A percentile compares a stretch with the other conserved stretches of the same genome.
phyloP scores from a whole-genome alignment of 35 echinoderm and acorn worm species.

The Apostichopus parvimensis region DNA sequence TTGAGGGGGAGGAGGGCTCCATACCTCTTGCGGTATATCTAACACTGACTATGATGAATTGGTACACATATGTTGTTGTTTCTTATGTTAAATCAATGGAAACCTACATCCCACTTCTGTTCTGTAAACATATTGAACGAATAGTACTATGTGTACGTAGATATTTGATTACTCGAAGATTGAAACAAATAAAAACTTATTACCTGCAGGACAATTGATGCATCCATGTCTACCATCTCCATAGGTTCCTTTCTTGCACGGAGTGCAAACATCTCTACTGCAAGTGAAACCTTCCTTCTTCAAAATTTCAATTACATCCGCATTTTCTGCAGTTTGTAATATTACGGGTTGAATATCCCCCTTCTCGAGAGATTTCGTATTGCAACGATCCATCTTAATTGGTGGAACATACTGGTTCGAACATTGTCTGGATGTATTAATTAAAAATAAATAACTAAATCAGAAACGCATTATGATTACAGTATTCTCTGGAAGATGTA shows the following conservation, averaged over 20 bases:
- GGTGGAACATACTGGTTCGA: background rate
- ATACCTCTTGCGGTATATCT: too few species aligned
- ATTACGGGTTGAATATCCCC: background rate
- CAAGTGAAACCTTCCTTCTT: conserved; percentile 2
- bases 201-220: background rate
- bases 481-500: too few species aligned
- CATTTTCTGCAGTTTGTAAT: background rate
- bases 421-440: background rate
- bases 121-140: too few species aligned
- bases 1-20: too few species aligned
- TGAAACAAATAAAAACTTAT: background rate
- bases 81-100: too few species aligned
- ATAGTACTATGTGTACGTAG: too few species aligned
- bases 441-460: background rate
- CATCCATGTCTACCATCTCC: conserved; percentile 1
- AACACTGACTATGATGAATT: too few species aligned
- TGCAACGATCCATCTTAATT: background rate
- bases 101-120: too few species aligned
- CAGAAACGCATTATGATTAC: too few species aligned
- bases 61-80: too few species aligned
- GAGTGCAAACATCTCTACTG: background rate
- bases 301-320: background rate
- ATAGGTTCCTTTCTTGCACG: background rate
- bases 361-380: background rate
- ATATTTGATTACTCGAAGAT: too few species aligned